Evolutionary conservation across 2,888 invertebrate species (phyloP).

Genomic region (Chelonus formosanus): DNA sequence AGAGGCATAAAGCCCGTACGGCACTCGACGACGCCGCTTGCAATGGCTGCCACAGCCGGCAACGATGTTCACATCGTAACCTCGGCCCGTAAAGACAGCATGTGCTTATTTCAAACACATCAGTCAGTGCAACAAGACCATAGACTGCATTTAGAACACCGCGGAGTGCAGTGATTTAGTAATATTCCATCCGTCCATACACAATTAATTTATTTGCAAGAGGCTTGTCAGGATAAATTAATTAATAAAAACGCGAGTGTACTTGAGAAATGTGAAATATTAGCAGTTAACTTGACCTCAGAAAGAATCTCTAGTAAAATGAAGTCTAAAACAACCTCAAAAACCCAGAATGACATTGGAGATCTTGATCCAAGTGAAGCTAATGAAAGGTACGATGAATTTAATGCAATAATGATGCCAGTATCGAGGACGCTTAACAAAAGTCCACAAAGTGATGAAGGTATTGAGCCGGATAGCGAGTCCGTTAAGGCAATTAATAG

Average conservation of each 20-base stretch:
- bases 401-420: conserved; percentile 50
- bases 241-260: no score
- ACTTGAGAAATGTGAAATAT: background rate
- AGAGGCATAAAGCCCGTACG: conserved; percentile 13
- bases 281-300: background rate
- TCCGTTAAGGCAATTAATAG: conserved; percentile 56
- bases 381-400: conserved; percentile 55
- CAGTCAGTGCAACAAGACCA: background rate
- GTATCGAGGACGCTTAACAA: conserved; percentile 50
- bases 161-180: no score
- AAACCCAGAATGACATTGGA: conserved; percentile 25
- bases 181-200: no score
- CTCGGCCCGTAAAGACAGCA: conserved; percentile 2
- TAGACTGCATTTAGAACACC: conserved; percentile 11
- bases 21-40: conserved; percentile 6
- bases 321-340: conserved; percentile 44
- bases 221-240: no score
- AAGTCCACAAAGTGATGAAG: conserved; percentile 59
- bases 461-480: conserved; percentile 57
- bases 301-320: conserved; percentile 26
- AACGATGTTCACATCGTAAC: background rate
- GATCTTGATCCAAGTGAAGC: conserved; percentile 45
- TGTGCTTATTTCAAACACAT: conserved; percentile 11
- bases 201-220: no score
- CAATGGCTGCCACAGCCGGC: conserved; percentile 32